These are phyloP conservation scores for Parapsyche elsis DNA, from an alignment of 1,140 invertebrate genomes.

Conservation along the genomic window DNA sequence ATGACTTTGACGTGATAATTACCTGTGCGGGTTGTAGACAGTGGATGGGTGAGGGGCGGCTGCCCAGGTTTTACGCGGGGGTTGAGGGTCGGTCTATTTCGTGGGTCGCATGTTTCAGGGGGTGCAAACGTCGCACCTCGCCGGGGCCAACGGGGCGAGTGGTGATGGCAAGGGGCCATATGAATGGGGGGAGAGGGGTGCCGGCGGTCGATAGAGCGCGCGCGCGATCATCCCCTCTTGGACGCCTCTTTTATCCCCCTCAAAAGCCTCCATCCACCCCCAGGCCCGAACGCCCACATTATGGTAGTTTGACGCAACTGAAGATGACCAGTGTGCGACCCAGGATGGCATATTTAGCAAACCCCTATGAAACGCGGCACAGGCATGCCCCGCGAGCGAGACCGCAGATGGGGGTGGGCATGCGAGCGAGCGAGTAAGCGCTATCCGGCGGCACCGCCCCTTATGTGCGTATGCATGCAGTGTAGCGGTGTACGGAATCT, in stretches of 20 bases:
- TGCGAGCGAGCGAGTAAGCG: too few species aligned
- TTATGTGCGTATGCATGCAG: too few species aligned
- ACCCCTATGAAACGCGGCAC: too few species aligned
- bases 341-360: too few species aligned
- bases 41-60: not conserved
- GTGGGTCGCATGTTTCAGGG: not conserved
- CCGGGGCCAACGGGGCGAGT: constrained; percentile 53
- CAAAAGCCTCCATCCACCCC: not conserved
- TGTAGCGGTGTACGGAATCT: too few species aligned
- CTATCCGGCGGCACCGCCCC: too few species aligned
- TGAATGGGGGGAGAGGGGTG: constrained; percentile 21
- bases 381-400: too few species aligned
- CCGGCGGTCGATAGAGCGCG: constrained; percentile 54
- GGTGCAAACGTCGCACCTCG: not conserved
- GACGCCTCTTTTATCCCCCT: not conserved
- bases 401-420: too few species aligned
- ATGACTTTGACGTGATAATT: too few species aligned
- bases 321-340: not conserved
- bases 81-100: too few species aligned
- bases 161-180: constrained; percentile 15
- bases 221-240: constrained; percentile 27
- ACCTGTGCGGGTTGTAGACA: not conserved
- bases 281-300: not conserved
- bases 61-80: not conserved
- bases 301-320: not conserved